These are phyloP conservation scores for Mya arenaria DNA, from an alignment of 1,140 invertebrate genomes.

Conservation along the genomic window DNA sequence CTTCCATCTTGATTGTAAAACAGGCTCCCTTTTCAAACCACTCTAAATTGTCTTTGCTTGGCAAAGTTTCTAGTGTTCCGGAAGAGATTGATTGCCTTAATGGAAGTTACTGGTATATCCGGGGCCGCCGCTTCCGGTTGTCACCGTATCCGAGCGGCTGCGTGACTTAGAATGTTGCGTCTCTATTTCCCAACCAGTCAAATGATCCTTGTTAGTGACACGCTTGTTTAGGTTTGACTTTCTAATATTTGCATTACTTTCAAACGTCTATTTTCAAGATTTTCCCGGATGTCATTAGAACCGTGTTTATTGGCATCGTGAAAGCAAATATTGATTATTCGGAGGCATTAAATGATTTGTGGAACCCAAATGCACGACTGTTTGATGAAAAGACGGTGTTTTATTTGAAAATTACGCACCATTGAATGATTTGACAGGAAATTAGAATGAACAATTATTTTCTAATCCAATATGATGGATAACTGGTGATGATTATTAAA, in stretches of 20 bases:
- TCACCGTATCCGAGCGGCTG: conserved; percentile 42
- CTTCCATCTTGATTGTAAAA: too few species aligned
- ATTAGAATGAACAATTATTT: conserved; percentile 55
- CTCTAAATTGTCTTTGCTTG: neutral
- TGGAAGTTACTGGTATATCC: conserved; percentile 60
- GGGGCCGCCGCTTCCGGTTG: conserved; percentile 48
- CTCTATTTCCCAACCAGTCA: conserved; percentile 42
- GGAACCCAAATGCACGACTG: conserved; percentile 46
- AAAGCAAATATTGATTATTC: conserved; percentile 52
- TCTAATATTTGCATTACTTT: conserved; percentile 60
- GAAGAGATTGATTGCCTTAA: conserved; percentile 60
- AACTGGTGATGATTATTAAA: conserved; percentile 41
- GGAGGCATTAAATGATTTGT: conserved; percentile 36
- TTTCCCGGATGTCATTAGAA: conserved; percentile 57
- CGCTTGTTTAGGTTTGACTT: conserved; percentile 56
- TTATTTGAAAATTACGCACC: conserved; percentile 58
- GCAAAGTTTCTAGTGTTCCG: conserved; percentile 37
- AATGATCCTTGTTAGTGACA: conserved; percentile 49
- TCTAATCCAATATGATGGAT: conserved; percentile 50
- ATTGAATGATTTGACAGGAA: conserved; percentile 50
- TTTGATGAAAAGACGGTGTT: conserved; percentile 20
- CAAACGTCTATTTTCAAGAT: conserved; percentile 25
- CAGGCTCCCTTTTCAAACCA: too few species aligned
- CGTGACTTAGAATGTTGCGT: conserved; percentile 55
- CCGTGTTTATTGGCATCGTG: conserved; percentile 38